Evolutionary conservation across 2,797 vertebrate genomes (phyloP).

Genomic region (Takifugu rubripes): DNA sequence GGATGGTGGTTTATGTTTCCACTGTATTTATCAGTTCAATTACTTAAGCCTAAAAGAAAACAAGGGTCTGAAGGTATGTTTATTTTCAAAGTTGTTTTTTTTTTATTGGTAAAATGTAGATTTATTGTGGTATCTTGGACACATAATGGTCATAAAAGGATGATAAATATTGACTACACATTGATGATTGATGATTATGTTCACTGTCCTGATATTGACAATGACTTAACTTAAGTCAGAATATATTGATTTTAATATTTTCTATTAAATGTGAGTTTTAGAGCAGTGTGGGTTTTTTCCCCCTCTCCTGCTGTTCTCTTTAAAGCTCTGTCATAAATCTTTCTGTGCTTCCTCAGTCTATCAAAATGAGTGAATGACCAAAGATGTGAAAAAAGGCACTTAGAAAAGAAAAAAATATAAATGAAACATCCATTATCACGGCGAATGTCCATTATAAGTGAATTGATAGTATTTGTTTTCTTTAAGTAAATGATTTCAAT

Average conservation of each 20-base stretch:
- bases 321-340: not conserved
- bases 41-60: not conserved
- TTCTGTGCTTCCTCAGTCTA: not conserved
- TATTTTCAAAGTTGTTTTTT: constrained; percentile 11
- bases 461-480: constrained; percentile 15
- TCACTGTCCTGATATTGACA: constrained; percentile 30
- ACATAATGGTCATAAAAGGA: constrained; percentile 1
- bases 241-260: constrained; percentile 10
- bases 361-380: constrained; percentile 25
- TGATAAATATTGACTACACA: not conserved
- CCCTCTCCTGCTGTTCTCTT: too few species aligned
- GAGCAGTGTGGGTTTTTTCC: not conserved
- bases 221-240: constrained; percentile 56
- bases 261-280: not conserved
- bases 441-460: too few species aligned
- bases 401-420: constrained; percentile 3
- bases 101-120: constrained; percentile 6
- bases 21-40: constrained; percentile 2
- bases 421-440: too few species aligned
- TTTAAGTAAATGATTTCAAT: constrained; percentile 45
- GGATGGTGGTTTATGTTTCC: too few species aligned
- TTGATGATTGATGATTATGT: not conserved
- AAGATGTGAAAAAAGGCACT: constrained; percentile 46
- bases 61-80: not conserved
- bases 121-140: constrained; percentile 6